A percentile compares a stretch with the other conserved stretches of the same genome.
phyloP scores from a whole-genome alignment of 2,888 invertebrate species.

The Hybos culiciformis region DNA sequence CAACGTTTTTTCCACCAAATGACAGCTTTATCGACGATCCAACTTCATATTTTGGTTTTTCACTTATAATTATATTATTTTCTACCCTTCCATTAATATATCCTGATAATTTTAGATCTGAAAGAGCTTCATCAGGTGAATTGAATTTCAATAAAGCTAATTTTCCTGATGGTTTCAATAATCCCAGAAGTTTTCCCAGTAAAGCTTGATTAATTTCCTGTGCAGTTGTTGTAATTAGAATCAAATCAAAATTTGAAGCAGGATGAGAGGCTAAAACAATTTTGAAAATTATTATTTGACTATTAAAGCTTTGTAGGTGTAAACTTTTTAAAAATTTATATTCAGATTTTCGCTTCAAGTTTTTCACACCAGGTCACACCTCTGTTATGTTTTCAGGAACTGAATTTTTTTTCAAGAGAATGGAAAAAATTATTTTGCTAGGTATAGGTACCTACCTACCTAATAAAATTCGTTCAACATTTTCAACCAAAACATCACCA shows the following conservation, averaged over 20 bases:
- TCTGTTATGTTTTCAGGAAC: no score
- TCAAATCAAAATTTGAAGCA: conserved; percentile 45
- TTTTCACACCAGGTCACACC: no score
- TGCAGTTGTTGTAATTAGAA: conserved; percentile 37
- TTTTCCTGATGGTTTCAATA: conserved; percentile 50
- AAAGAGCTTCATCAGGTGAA: conserved; percentile 31
- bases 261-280: conserved; percentile 39
- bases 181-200: conserved; percentile 42
- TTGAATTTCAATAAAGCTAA: conserved; percentile 40
- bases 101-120: conserved; percentile 49
- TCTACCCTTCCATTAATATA: conserved; percentile 37
- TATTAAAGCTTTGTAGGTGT: not conserved
- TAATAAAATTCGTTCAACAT: conserved; percentile 43
- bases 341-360: no score
- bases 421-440: no score
- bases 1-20: conserved; percentile 25
- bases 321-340: conserved; percentile 2
- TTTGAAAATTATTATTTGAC: not conserved
- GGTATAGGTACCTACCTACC: no score
- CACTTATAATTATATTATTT: conserved; percentile 33
- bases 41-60: conserved; percentile 59
- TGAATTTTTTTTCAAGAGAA: conserved; percentile 2
- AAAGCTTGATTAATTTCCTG: conserved; percentile 26
- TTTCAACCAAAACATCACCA: conserved; percentile 43
- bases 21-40: conserved; percentile 48